Conservation (phyloP, 2,113 vertebrate genomes). For the Gymnarchus niloticus region DNA sequence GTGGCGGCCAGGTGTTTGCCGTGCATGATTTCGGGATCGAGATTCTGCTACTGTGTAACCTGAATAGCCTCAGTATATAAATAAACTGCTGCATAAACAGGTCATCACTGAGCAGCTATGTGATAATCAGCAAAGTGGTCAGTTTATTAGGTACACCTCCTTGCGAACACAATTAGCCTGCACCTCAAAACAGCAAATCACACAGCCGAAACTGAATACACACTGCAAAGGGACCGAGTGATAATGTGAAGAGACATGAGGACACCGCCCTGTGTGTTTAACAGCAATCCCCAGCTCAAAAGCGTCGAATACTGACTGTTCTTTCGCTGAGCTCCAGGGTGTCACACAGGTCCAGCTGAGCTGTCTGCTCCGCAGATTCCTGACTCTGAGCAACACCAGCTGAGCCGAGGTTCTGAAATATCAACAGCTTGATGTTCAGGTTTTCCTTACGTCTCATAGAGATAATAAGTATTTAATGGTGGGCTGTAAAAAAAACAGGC, state of each 20-base stretch:
- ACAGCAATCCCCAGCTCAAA: background rate
- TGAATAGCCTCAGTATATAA: background rate
- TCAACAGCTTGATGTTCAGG: constrained; percentile 19
- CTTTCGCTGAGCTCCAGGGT: constrained; percentile 58
- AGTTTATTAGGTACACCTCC: background rate
- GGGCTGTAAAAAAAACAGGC: background rate
- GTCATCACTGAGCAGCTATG: background rate
- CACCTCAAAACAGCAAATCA: background rate
- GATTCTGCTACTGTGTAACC: background rate
- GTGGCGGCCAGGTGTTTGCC: background rate
- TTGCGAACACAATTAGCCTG: background rate
- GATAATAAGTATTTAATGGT: background rate
- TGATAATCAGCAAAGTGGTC: background rate
- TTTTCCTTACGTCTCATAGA: background rate
- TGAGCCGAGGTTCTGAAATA: constrained; percentile 36
- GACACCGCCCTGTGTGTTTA: background rate
- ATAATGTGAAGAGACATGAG: background rate
- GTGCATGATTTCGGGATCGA: background rate
- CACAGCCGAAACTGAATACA: background rate
- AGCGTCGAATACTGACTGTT: constrained; percentile 50
- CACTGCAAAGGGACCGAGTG: background rate
- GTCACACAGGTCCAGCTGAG: constrained; percentile 38
- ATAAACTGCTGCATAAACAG: background rate
- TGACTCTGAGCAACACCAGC: constrained; percentile 21
- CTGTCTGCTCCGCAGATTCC: constrained; percentile 16